Conservation (phyloP, 2,888 invertebrate genomes). For the Spialia ferax region DNA sequence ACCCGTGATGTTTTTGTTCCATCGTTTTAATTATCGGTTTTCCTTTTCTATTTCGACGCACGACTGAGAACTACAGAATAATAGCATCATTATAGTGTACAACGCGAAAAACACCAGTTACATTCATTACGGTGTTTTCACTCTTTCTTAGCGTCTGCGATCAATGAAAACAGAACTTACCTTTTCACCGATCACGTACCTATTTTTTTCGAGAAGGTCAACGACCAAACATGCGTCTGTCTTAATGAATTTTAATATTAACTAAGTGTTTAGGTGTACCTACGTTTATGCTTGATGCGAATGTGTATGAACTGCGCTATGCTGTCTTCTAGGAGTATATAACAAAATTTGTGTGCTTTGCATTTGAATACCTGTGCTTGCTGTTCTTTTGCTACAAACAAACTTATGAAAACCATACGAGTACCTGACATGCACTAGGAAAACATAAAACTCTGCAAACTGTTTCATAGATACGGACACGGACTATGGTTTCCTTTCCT, state of each 20-base stretch:
- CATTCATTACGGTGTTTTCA: conserved; percentile 40
- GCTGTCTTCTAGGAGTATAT: too few relatives aligned
- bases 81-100: conserved; percentile 63
- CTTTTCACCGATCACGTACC: conserved; percentile 32
- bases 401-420: too few relatives aligned
- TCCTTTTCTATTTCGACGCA: conserved; percentile 77
- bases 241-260: conserved; percentile 1
- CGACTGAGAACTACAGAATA: conserved; percentile 73
- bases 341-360: not conserved
- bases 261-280: not conserved
- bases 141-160: conserved; percentile 41
- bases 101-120: conserved; percentile 42
- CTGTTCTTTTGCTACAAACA: not conserved
- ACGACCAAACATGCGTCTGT: conserved; percentile 5
- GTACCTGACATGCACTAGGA: not conserved
- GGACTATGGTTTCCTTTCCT: not conserved
- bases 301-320: not conserved
- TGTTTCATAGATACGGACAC: not conserved
- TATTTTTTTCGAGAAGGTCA: conserved; percentile 21
- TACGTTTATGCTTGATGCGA: too few relatives aligned
- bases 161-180: conserved; percentile 30
- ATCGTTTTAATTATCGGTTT: conserved; percentile 67
- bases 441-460: not conserved
- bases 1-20: conserved; percentile 37
- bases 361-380: not conserved